Percentiles rank a stretch among this genome's conserved stretches.
These are phyloP conservation scores for Rhombomys opimus DNA, from an alignment of 2,113 vertebrate species.

Conservation along the genomic window DNA sequence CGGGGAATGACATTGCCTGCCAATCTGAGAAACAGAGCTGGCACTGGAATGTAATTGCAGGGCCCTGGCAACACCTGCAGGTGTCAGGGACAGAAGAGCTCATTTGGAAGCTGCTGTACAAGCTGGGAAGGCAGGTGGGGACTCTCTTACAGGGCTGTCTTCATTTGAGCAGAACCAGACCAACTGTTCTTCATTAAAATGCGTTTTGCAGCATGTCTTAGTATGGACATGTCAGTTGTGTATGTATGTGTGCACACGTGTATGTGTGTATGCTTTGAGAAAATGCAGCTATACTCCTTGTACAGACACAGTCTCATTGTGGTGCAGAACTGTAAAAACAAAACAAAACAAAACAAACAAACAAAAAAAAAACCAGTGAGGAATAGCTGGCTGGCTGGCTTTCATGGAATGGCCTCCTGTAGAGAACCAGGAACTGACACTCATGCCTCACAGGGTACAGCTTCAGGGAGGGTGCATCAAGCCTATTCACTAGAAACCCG, in stretches of 20 bases:
- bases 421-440: neutral
- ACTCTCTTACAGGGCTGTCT: constrained; percentile 69
- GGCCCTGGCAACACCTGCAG: constrained; percentile 72
- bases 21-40: constrained; percentile 1
- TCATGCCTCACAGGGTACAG: neutral
- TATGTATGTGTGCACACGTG: neutral
- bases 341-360: no score
- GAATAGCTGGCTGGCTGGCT: neutral
- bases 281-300: neutral
- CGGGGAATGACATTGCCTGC: neutral
- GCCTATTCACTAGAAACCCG: neutral
- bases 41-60: neutral
- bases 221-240: constrained; percentile 25
- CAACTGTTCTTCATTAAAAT: constrained; percentile 67
- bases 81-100: constrained; percentile 67
- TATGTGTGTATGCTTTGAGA: neutral
- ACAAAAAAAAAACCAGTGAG: no score
- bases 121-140: constrained; percentile 74
- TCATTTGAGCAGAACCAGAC: constrained; percentile 74
- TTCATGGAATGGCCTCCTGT: neutral
- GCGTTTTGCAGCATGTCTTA: constrained; percentile 62
- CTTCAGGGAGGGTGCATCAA: neutral
- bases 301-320: neutral
- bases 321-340: neutral
- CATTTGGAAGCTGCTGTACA: constrained; percentile 56